These are phyloP conservation scores for Amphimallon solstitiale DNA, from an alignment of 2,888 invertebrate genomes.

Conservation along the genomic window DNA sequence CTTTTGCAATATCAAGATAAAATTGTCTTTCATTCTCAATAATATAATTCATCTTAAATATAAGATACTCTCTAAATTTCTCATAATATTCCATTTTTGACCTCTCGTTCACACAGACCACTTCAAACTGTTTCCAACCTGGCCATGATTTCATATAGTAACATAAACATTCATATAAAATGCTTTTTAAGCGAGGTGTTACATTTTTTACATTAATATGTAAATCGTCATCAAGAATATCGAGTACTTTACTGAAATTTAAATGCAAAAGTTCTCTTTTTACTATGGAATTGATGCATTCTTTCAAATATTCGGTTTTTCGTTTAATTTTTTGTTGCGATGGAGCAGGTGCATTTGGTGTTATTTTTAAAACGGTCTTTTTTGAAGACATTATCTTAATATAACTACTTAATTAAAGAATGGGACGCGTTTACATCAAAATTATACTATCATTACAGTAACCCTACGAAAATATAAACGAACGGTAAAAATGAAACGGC, in stretches of 20 bases:
- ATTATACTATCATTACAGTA: too few species aligned
- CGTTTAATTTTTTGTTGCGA: constrained; percentile 21
- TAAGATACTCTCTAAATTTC: constrained; percentile 41
- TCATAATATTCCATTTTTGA: constrained; percentile 37
- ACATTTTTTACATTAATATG: constrained; percentile 34
- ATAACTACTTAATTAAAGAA: too few species aligned
- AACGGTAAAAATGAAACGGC: too few species aligned
- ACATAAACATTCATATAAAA: constrained; percentile 55
- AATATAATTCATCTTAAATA: constrained; percentile 41
- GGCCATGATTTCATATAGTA: constrained; percentile 48
- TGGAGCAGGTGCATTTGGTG: constrained; percentile 21
- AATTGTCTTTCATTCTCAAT: constrained; percentile 30
- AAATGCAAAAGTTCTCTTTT: constrained; percentile 31
- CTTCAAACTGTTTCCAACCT: constrained; percentile 41
- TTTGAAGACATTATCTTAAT: constrained; percentile 22
- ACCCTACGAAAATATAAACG: too few species aligned
- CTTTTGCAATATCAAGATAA: constrained; percentile 3
- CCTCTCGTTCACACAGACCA: constrained; percentile 26
- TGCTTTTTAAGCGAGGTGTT: constrained; percentile 70
- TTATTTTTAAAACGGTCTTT: constrained; percentile 37
- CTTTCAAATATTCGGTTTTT: constrained; percentile 21
- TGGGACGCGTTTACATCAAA: too few species aligned
- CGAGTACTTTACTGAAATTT: constrained; percentile 25
- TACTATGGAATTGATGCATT: constrained; percentile 31
- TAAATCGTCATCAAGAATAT: constrained; percentile 38